Evolutionary conservation across 1,140 invertebrate genomes (phyloP).

Genomic region (Neelides sp.): DNA sequence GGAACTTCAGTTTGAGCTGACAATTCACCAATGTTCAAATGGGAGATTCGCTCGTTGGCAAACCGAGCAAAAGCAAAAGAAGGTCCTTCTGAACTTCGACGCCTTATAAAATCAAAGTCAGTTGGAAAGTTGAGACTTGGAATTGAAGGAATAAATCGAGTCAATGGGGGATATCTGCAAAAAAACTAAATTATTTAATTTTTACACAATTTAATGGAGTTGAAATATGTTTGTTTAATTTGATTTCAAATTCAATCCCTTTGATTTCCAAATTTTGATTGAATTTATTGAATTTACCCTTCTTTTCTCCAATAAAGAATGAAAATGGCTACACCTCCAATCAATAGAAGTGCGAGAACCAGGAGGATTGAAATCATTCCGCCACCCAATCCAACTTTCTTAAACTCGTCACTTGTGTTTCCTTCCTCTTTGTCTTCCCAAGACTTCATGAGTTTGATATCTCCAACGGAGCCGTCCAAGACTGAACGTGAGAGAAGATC

Average conservation of each 20-base stretch:
- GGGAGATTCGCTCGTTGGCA: slow-evolving; percentile 25
- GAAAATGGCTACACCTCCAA: slow-evolving; percentile 12
- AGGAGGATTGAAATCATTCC: slow-evolving; percentile 19
- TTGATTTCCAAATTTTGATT: too few species aligned
- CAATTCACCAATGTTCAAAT: slow-evolving; percentile 25
- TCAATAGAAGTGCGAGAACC: slow-evolving; percentile 13
- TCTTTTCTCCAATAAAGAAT: slow-evolving; percentile 23
- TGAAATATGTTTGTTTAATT: too few species aligned
- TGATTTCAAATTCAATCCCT: not conserved
- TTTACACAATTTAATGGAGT: too few species aligned
- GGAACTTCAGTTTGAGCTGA: too few species aligned
- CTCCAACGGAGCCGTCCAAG: slow-evolving; percentile 18
- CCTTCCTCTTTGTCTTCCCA: slow-evolving; percentile 8
- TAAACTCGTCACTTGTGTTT: not conserved
- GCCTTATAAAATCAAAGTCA: not conserved
- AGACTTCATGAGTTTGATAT: slow-evolving; percentile 10
- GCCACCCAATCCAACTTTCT: slow-evolving; percentile 12
- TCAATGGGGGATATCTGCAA: slow-evolving; percentile 4
- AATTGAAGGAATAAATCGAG: not conserved
- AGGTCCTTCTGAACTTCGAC: not conserved
- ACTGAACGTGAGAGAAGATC: not conserved
- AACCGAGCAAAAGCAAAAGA: slow-evolving; percentile 29
- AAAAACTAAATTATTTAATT: too few species aligned
- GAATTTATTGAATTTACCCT: too few species aligned
- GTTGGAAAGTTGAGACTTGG: not conserved